Evolutionary conservation across 2,888 invertebrate genomes (phyloP), one percentile per base, ranked within the genome.

Genomic region (Blastobasis lacticolella): DNA sequence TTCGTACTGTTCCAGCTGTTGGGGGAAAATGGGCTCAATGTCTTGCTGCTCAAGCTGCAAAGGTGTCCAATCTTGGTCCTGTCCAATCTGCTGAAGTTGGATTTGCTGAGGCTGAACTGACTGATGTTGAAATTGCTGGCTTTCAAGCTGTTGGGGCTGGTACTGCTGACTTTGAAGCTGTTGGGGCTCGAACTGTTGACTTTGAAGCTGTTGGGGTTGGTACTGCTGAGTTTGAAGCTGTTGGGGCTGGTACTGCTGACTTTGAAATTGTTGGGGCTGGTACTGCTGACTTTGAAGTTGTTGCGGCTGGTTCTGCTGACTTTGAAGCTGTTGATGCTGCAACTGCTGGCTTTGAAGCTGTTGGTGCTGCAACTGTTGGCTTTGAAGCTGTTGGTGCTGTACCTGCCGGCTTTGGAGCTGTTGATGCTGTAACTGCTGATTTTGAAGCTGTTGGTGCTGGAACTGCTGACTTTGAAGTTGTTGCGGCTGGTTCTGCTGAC

Each of bases 51-150:
- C 23, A 23, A 23, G 23, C 23, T 23, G 23, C 23, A 23, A 2
- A 23, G 23, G 23, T 23, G 23, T 23, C 23, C 23, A 23, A 3
- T 23, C 23, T 23, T 23, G 23, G 23, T 23, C 23, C 23, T 23
- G 23, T 23, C 3, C 23, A 23, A 23, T 23, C 23, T 55, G 55
- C 36, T 62, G 62, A 47, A 57, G 54, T 37, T 54, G 51, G 4
- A 52, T 58, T 48, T 60, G 55, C 36, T 52, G 54, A 5, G 47
- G 55, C 36, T 52, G 54, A 5, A 46, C 49, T 6, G 53, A 55
- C 38, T 60, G 56, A 23, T 23, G 41, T 40, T 40, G 41, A 9
- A 40, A 40, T 4, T 40, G 41, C 9, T 40, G 6, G 41, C 2
- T 6, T 40, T 40, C 7, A 40, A 40, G 4, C 41, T 40, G 41